Evolutionary conservation across 2,113 vertebrate genomes (phyloP), one percentile per base, ranked within the genome.

Genomic region (Gasterosteus nipponicus): DNA sequence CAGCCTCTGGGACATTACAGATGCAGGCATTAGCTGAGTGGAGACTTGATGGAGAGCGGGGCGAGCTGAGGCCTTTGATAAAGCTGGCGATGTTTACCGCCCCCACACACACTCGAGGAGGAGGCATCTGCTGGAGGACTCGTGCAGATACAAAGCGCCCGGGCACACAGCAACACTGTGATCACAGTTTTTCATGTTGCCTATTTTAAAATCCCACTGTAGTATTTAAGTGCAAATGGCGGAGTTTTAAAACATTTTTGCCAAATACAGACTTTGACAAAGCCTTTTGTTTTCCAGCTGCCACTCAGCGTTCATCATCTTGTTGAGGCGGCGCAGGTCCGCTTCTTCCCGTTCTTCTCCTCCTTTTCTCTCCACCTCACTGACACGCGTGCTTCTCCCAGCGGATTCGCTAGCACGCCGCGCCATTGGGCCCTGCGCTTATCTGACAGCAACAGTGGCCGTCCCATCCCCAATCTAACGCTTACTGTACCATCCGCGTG

Each of bases 1-100:
- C 83, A 10, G 81, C 86, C 89, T 61, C 83, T 79, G 89, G 88
- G 91, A 92, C 90, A 87, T 89, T 91, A 88, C 85, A 80, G 89
- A 92, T 90, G 82, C 92, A 90, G 92, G 86, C 86, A 78, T 87
- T 89, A 90, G 85, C 84, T 41, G 87, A 86, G 88, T 61, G 77
- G 85, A 84, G 89, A 73, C 77, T 80, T 85, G 89, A 90, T 80
- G 81, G 89, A 82, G 87, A 84, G 77, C 70, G 33, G 82, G 89
- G 86, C 82, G 78, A 83, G 87, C 88, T 86, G 87, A 85, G 89
- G 87, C 84, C 87, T 92, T 92, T 91, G 90, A 91, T 92, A 92
- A 80, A 83, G 83, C 77, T 76, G 86, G 78, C 72, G 72, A 81
- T 87, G 91, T 89, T 86, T 89, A 84, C 83, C 57, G 73, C 77